Percentiles rank a stretch among this genome's conserved stretches.
Conservation (phyloP, 53 echinoderm and acorn worm genomes). For the Echinarachnius parma region DNA sequence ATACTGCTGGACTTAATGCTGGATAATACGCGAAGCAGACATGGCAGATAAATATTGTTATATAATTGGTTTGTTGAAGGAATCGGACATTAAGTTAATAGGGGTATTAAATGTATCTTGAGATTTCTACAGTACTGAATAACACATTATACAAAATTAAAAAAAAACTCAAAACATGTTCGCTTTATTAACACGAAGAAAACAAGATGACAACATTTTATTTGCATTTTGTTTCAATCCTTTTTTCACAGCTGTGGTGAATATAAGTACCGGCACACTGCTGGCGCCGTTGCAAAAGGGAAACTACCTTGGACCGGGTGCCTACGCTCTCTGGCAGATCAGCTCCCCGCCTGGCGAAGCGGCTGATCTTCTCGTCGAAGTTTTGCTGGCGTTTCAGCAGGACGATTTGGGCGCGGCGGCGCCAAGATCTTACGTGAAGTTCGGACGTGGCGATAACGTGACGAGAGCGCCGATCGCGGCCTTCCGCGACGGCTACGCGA, state of each 20-base stretch:
- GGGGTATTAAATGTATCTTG: too few species aligned
- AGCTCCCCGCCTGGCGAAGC: conserved; percentile 9
- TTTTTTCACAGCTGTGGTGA: conserved; percentile 10
- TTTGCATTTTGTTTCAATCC: too few species aligned
- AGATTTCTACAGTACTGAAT: too few species aligned
- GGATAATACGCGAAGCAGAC: too few species aligned
- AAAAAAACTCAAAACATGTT: too few species aligned
- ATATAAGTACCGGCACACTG: not conserved
- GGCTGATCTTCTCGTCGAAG: conserved; percentile 15
- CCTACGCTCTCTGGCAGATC: conserved; percentile 20
- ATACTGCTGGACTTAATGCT: too few species aligned
- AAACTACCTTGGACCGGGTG: conserved; percentile 1
- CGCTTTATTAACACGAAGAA: not conserved
- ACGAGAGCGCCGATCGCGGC: conserved; percentile 10
- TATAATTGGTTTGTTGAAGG: too few species aligned
- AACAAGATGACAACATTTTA: too few species aligned
- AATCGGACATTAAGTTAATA: too few species aligned
- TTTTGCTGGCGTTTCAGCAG: not conserved
- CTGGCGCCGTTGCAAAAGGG: not conserved
- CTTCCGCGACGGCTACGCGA: not conserved
- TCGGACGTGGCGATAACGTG: conserved; percentile 23
- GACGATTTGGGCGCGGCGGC: not conserved
- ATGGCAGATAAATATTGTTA: too few species aligned
- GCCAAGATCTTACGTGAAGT: conserved; percentile 28
- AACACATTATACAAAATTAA: too few species aligned